Evolutionary conservation across 1,140 invertebrate species (phyloP).

Genomic region (Apis dorsata): DNA sequence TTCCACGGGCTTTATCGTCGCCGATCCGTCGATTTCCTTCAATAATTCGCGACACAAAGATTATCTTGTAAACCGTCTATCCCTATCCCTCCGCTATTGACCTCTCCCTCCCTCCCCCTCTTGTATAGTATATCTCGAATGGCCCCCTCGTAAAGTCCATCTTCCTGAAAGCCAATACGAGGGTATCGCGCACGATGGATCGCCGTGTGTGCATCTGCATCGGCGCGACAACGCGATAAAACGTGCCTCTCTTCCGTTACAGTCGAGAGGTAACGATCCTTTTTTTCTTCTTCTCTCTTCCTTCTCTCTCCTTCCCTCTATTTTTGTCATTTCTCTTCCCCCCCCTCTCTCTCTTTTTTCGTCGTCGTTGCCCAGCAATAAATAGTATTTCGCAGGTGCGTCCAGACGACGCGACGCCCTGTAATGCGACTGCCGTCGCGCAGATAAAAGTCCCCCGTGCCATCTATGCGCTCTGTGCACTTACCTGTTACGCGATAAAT

Average conservation of each 20-base stretch:
- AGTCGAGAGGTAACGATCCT: slow-evolving; percentile 27
- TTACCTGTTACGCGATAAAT: slow-evolving; percentile 60
- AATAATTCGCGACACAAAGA: slow-evolving; percentile 28
- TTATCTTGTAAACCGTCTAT: slow-evolving; percentile 43
- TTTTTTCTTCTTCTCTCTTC: slow-evolving; percentile 6
- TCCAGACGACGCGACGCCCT: slow-evolving; percentile 54
- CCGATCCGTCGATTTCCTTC: slow-evolving; percentile 29
- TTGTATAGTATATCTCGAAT: slow-evolving; percentile 13
- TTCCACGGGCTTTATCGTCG: neutral
- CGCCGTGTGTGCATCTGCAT: slow-evolving; percentile 66
- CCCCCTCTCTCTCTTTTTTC: slow-evolving; percentile 18
- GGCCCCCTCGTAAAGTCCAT: slow-evolving; percentile 34
- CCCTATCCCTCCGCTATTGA: slow-evolving; percentile 1
- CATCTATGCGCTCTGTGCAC: slow-evolving; percentile 48
- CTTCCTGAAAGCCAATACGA: slow-evolving; percentile 43
- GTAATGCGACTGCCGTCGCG: slow-evolving; percentile 60
- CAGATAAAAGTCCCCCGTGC: slow-evolving; percentile 61
- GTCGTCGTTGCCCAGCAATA: slow-evolving; percentile 62
- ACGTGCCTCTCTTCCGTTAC: slow-evolving; percentile 29
- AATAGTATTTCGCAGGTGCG: slow-evolving; percentile 78
- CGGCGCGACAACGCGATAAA: slow-evolving; percentile 70
- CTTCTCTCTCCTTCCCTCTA: neutral
- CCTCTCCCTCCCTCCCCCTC: neutral
- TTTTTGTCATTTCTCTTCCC: slow-evolving; percentile 3
- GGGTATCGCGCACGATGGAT: neutral